Evolutionary conservation across 2,113 vertebrate species (phyloP).

Genomic region (Hemichromis elongatus): DNA sequence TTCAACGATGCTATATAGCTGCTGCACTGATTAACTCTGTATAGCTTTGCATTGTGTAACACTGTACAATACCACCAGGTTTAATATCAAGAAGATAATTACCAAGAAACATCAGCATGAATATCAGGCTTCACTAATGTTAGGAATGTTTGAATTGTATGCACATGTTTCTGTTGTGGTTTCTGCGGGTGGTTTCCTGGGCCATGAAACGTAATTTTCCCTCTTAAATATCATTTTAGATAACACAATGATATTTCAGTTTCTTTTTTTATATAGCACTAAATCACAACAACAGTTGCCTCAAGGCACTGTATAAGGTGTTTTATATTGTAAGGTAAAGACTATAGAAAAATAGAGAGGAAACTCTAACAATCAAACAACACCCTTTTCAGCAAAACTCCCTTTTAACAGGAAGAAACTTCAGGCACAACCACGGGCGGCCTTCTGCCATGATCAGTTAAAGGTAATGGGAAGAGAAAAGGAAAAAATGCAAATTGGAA

Average conservation of each 20-base stretch:
- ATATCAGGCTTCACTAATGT: not conserved
- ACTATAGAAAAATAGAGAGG: not conserved
- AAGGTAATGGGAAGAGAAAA: too few species aligned
- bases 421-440: too few species aligned
- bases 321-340: not conserved
- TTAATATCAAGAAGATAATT: not conserved
- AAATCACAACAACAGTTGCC: not conserved
- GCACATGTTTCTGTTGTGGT: not conserved
- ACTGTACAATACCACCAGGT: not conserved
- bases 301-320: not conserved
- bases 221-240: not conserved
- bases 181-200: rapidly evolving
- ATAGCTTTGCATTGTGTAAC: not conserved
- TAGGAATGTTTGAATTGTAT: not conserved
- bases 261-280: not conserved
- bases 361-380: not conserved
- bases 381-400: not conserved
- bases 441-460: too few species aligned
- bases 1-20: not conserved
- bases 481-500: too few species aligned
- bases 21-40: not conserved
- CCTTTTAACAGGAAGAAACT: not conserved
- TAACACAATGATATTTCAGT: not conserved
- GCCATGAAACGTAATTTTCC: not conserved
- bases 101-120: not conserved